Evolutionary conservation across 2,797 vertebrate species (phyloP).

Genomic region (Peromyscus attwateri): DNA sequence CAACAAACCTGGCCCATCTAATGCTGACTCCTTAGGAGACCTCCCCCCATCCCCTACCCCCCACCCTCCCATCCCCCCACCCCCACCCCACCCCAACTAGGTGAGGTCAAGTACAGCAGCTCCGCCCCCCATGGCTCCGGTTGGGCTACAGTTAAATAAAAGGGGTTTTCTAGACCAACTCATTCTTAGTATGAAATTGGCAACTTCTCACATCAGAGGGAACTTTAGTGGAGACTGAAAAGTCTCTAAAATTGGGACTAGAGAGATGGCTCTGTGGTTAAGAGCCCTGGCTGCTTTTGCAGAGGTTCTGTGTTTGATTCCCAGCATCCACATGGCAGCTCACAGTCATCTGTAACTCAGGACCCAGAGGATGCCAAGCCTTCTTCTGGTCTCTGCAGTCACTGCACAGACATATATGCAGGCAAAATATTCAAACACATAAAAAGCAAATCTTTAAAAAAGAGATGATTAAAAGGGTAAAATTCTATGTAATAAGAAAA

Average conservation of each 20-base stretch:
- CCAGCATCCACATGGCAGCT: neutral
- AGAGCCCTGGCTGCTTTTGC: neutral
- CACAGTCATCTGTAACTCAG: neutral
- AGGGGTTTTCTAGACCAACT: neutral
- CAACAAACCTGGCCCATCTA: conserved; percentile 72
- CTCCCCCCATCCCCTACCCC: no score
- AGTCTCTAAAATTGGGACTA: neutral
- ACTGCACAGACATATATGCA: neutral
- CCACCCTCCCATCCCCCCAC: no score
- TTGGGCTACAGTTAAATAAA: neutral
- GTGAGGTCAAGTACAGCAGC: conserved; percentile 48
- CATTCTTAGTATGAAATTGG: neutral
- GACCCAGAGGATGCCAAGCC: neutral
- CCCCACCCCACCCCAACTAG: no score
- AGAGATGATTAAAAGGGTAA: neutral
- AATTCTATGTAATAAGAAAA: neutral
- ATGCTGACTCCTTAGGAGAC: conserved; percentile 8
- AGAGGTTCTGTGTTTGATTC: neutral
- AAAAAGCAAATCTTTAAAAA: neutral
- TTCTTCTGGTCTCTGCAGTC: neutral
- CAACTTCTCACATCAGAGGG: neutral
- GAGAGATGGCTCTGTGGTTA: neutral
- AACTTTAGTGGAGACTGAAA: neutral
- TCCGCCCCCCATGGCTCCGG: neutral
- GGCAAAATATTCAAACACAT: neutral